Base-by-base conservation (phyloP, 1,140 invertebrate species). In the Harlomillsia oculata region DNA sequence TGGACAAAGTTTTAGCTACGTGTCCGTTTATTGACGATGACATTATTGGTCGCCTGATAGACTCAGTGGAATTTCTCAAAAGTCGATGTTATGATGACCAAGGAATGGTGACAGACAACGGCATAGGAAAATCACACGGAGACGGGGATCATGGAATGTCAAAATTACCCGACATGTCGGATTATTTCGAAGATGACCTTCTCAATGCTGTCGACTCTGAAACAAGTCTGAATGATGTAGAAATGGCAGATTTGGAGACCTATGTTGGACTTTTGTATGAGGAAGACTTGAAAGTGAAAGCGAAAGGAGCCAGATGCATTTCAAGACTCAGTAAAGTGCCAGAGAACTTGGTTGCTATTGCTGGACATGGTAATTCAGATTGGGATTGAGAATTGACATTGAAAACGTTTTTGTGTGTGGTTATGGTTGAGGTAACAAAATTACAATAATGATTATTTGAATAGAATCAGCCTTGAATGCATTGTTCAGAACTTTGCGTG, bases 181-280 rank as follows among this genome's bases (percentile, higher is more conserved):
- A 67, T 64, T 48, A 67, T 26, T 59, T 58, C 56, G 65, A 62
- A 18, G 63, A 56, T 34, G 56, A 54, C 23, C 52, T 49, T 8
- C 34, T 23, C 0, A 28, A 30, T 16, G 41, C n/a, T n/a, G n/a
- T n/a, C n/a, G n/a, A 21, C 6, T 16, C 36, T 1, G 45, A 45
- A n/a, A 39, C 49, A 13, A 57, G 65, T 16, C 20, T 53, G 8
- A 44, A 61, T 9, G 84, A 43, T 11, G 53, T 61, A 14, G 79
- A 81, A 23, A 83, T 89, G 48, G 86, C 87, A 65, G 84, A 84
- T 70, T 79, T 97, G 43, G 89, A 97, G 68, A 83, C 84, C 65
- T 99, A 99, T 72, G 84, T 97, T 39, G 95, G 98, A 73, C 74
- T 98, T 56, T 74, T 99, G 4, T 99, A 99, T 72, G 96, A 99